Percentiles rank a stretch among this genome's conserved stretches.
These are phyloP conservation scores for Malurus splendens DNA, from an alignment of 2,797 vertebrate species.

Conservation along the genomic window DNA sequence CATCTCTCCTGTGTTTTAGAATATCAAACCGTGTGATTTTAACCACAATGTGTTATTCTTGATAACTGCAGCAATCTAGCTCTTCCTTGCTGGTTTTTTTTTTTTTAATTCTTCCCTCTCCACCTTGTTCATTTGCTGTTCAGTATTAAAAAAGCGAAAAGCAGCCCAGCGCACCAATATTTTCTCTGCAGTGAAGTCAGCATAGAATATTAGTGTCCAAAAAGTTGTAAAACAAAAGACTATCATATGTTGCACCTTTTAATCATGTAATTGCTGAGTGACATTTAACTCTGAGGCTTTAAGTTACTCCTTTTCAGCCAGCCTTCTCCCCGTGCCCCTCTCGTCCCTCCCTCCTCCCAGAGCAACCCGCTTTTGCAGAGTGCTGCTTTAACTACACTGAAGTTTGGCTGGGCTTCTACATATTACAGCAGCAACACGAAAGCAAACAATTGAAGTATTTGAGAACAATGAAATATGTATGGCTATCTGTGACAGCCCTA, in stretches of 20 bases:
- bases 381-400: conserved; percentile 89
- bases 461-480: conserved; percentile 99
- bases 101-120: not conserved
- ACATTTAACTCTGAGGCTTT: conserved; percentile 63
- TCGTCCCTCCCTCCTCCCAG: conserved; percentile 42
- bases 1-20: not conserved
- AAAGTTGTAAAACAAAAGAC: conserved; percentile 61
- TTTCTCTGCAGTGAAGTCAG: not conserved
- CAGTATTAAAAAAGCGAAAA: not conserved
- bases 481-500: conserved; percentile 95
- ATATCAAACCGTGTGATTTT: not conserved
- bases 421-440: conserved; percentile 93
- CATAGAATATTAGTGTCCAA: conserved; percentile 33
- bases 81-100: not conserved
- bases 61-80: not conserved
- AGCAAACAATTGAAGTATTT: conserved; percentile 97
- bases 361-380: conserved; percentile 71
- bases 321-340: conserved; percentile 17
- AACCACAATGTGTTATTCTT: not conserved
- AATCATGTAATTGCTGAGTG: conserved; percentile 76
- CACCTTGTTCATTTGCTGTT: not conserved
- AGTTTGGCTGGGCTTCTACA: conserved; percentile 92
- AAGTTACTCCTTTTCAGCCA: conserved; percentile 64
- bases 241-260: conserved; percentile 54
- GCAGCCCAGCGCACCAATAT: not conserved